Evolutionary conservation across 2,888 invertebrate species (phyloP).

Genomic region (Noctua janthe): DNA sequence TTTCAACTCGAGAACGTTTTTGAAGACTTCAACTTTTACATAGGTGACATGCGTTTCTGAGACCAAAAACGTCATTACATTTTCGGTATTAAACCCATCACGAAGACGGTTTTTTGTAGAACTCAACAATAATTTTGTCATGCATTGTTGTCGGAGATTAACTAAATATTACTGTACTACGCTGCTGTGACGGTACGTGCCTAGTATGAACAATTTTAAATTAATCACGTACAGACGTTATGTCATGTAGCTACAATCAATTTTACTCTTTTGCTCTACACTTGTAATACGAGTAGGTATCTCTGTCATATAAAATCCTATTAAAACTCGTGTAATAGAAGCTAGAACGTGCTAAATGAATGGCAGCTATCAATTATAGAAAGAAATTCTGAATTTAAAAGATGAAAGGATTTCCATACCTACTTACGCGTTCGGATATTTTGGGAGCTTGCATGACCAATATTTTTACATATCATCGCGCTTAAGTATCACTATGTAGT

Average conservation of each 20-base stretch:
- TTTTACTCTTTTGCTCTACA: not conserved
- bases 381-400: not conserved
- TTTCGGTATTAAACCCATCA: not conserved
- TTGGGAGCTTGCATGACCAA: not conserved
- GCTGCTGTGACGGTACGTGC: constrained; percentile 13
- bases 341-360: constrained; percentile 4
- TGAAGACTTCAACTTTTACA: not conserved
- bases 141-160: constrained; percentile 22
- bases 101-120: not conserved
- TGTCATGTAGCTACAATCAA: constrained; percentile 8
- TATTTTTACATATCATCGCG: constrained; percentile 7
- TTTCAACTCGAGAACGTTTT: not conserved
- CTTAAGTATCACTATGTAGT: not conserved
- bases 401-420: constrained; percentile 7
- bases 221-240: constrained; percentile 45
- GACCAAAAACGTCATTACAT: not conserved
- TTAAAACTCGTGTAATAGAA: not conserved
- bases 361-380: constrained; percentile 18
- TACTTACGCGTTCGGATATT: constrained; percentile 1
- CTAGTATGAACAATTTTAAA: constrained; percentile 35
- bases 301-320: not conserved
- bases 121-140: not conserved
- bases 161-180: constrained; percentile 11
- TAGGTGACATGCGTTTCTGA: not conserved
- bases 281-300: not conserved